A percentile compares a stretch with the other conserved stretches of the same genome.
phyloP scores from a whole-genome alignment of 2,888 invertebrate genomes.

The Catocala fraxini region DNA sequence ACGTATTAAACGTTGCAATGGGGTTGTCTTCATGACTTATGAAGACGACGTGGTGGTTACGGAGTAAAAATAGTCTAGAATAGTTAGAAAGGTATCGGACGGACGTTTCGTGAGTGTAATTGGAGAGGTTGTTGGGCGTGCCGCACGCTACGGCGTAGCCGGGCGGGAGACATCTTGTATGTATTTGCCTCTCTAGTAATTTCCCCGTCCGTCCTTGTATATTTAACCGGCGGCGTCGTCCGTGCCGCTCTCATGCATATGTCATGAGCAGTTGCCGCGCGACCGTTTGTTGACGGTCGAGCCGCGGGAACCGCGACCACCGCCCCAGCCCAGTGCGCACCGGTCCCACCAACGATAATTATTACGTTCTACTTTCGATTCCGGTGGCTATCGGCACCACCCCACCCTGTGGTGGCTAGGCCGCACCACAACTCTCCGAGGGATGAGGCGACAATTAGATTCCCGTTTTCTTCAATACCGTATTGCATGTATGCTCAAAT shows the following conservation, averaged over 20 bases:
- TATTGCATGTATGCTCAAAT: slow-evolving; percentile 80
- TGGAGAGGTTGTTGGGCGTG: slow-evolving; percentile 71
- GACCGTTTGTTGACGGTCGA: slow-evolving; percentile 85
- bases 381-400: slow-evolving; percentile 73
- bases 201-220: slow-evolving; percentile 83
- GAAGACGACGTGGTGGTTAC: slow-evolving; percentile 68
- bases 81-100: slow-evolving; percentile 69
- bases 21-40: slow-evolving; percentile 79
- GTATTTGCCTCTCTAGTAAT: slow-evolving; percentile 83
- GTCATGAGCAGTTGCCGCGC: slow-evolving; percentile 86
- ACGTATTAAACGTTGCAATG: slow-evolving; percentile 70
- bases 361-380: slow-evolving; percentile 83
- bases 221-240: slow-evolving; percentile 79
- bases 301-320: slow-evolving; percentile 80
- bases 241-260: slow-evolving; percentile 85
- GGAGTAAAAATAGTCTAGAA: slow-evolving; percentile 74
- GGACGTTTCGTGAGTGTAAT: slow-evolving; percentile 81
- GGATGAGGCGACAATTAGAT: slow-evolving; percentile 84
- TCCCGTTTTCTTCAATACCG: slow-evolving; percentile 71
- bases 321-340: slow-evolving; percentile 62
- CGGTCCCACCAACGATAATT: slow-evolving; percentile 78
- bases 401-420: slow-evolving; percentile 54
- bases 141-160: slow-evolving; percentile 70
- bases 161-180: slow-evolving; percentile 78
- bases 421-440: slow-evolving; percentile 56